These are phyloP conservation scores for Otis tarda DNA, from an alignment of 2,113 vertebrate species.

Conservation along the genomic window DNA sequence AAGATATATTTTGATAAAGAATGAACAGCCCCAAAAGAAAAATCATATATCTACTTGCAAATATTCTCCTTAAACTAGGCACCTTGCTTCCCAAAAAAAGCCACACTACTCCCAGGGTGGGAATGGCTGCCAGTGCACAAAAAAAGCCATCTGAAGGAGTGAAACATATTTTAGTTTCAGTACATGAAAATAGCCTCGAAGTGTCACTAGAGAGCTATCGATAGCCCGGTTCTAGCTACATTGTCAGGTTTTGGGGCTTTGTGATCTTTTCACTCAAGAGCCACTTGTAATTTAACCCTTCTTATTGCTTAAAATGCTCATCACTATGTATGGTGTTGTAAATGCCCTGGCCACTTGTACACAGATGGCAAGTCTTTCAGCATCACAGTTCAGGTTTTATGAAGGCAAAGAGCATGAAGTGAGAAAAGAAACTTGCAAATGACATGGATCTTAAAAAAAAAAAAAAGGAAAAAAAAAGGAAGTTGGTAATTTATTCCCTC, in stretches of 20 bases:
- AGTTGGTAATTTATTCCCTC: constrained; percentile 40
- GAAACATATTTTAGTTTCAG: not conserved
- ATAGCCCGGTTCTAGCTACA: not conserved
- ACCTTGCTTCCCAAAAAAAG: not conserved
- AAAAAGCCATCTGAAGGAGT: not conserved
- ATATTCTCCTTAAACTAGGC: not conserved
- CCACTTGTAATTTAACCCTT: not conserved
- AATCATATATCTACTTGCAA: not conserved
- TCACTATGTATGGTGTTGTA: not conserved
- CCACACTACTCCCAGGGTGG: not conserved
- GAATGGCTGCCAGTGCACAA: not conserved
- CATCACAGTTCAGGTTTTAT: not conserved
- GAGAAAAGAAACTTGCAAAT: not conserved
- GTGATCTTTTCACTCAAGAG: not conserved
- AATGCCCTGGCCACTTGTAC: not conserved
- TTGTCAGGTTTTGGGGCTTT: not conserved
- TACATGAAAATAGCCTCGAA: constrained; percentile 39
- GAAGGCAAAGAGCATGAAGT: not conserved
- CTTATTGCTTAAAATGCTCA: not conserved
- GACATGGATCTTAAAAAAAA: not conserved
- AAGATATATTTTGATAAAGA: not conserved
- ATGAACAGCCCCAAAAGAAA: not conserved
- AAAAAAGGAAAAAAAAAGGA: not conserved
- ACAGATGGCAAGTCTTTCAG: not conserved
- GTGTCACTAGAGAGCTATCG: constrained; percentile 61